Conservation (phyloP, 2,888 invertebrate species). For the Iselma pallidipennis region DNA sequence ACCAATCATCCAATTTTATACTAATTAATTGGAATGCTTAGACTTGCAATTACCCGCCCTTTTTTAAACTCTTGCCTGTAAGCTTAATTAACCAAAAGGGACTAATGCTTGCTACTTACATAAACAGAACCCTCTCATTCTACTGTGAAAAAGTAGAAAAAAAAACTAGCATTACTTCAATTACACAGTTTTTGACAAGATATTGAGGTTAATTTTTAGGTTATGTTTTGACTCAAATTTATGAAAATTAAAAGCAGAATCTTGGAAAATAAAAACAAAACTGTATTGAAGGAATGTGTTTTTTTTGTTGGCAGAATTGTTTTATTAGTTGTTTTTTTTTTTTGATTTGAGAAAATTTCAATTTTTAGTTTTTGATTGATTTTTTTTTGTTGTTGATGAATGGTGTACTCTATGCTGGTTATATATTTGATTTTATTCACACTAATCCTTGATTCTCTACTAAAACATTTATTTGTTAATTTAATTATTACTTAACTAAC, state of each 20-base stretch:
- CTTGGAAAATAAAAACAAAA: background rate
- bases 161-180: background rate
- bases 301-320: background rate
- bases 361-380: conserved; percentile 1
- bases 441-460: background rate
- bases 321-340: background rate
- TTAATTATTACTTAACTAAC: background rate
- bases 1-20: too few relatives aligned
- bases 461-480: background rate
- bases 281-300: background rate
- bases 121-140: conserved; percentile 29
- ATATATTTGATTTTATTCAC: background rate
- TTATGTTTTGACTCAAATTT: background rate
- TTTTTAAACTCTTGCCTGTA: background rate
- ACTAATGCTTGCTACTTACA: background rate
- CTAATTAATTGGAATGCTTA: too few relatives aligned
- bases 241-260: too few relatives aligned
- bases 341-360: background rate
- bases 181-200: background rate
- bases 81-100: background rate
- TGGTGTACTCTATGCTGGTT: conserved; percentile 1
- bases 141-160: conserved; percentile 19
- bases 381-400: background rate
- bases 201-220: background rate
- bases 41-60: too few relatives aligned